These are phyloP conservation scores for Isoperla grammatica DNA, from an alignment of 2,888 invertebrate species.

Conservation along the genomic window DNA sequence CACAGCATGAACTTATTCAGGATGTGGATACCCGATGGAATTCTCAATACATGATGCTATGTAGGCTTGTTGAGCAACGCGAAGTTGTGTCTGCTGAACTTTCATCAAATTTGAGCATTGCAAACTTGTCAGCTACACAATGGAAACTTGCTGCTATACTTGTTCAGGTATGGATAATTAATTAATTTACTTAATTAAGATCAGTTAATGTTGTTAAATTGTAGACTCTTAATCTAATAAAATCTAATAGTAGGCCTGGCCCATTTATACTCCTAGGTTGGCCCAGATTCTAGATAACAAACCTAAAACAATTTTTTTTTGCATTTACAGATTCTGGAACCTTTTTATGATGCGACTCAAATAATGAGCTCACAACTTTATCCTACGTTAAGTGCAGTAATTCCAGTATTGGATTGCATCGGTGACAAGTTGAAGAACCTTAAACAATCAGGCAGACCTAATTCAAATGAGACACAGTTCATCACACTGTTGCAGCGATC, in stretches of 20 bases:
- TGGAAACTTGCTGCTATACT: not conserved
- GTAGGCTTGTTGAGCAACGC: conserved; percentile 1
- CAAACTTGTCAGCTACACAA: not conserved
- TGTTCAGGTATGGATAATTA: not conserved
- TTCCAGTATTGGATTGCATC: too few relatives aligned
- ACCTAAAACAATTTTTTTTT: not conserved
- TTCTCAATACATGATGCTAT: not conserved
- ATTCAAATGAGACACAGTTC: too few relatives aligned
- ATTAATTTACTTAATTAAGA: too few relatives aligned
- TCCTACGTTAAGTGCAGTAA: too few relatives aligned
- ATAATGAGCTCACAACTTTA: too few relatives aligned
- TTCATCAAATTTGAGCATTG: not conserved
- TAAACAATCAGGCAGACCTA: too few relatives aligned
- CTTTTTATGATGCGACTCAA: too few relatives aligned
- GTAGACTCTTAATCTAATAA: too few relatives aligned
- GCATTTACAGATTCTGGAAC: not conserved
- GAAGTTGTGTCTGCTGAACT: not conserved
- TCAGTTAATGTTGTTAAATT: too few relatives aligned
- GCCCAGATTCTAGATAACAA: not conserved
- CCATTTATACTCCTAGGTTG: not conserved
- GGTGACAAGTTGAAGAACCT: too few relatives aligned
- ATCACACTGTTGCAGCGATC: too few relatives aligned
- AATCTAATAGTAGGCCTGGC: too few relatives aligned
- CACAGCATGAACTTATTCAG: not conserved
- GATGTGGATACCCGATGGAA: conserved; percentile 5